These are phyloP conservation scores for Apostichopus californicus DNA, from an alignment of 35 echinoderm and acorn worm species.

Conservation along the genomic window DNA sequence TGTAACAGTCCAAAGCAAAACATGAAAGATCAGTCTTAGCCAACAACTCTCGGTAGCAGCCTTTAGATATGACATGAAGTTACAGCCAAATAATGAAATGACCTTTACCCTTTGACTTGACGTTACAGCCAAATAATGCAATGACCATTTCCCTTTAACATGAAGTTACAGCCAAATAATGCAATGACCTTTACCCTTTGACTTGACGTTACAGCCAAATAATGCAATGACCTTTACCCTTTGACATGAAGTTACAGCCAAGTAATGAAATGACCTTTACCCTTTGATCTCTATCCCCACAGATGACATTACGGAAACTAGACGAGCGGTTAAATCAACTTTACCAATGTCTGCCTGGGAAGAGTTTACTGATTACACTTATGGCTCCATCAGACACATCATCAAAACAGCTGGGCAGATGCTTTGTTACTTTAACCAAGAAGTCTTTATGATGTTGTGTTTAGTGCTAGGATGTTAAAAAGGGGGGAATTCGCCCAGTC, in stretches of 20 bases:
- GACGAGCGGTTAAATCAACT: not conserved
- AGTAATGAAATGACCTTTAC: not conserved
- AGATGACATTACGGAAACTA: not conserved
- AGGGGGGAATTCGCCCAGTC: too few species aligned
- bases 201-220: too few species aligned
- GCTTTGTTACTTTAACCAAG: not conserved
- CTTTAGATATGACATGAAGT: too few species aligned
- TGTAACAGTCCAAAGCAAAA: too few species aligned
- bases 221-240: not conserved
- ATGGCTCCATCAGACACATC: slow-evolving; percentile 1
- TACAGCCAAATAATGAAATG: too few species aligned
- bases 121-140: too few species aligned
- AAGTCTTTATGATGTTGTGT: not conserved
- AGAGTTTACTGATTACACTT: not conserved
- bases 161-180: too few species aligned
- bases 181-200: too few species aligned
- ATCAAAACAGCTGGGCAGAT: slow-evolving; percentile 12
- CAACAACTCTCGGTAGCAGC: too few species aligned
- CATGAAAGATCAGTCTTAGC: too few species aligned
- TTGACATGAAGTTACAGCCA: not conserved
- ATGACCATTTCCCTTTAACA: not conserved
- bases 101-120: too few species aligned
- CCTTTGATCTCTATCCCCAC: not conserved
- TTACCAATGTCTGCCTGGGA: not conserved
- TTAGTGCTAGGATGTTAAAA: too few species aligned